Base-by-base conservation (phyloP, 2,113 vertebrate species). In the Myanophis thanlyinensis region DNA sequence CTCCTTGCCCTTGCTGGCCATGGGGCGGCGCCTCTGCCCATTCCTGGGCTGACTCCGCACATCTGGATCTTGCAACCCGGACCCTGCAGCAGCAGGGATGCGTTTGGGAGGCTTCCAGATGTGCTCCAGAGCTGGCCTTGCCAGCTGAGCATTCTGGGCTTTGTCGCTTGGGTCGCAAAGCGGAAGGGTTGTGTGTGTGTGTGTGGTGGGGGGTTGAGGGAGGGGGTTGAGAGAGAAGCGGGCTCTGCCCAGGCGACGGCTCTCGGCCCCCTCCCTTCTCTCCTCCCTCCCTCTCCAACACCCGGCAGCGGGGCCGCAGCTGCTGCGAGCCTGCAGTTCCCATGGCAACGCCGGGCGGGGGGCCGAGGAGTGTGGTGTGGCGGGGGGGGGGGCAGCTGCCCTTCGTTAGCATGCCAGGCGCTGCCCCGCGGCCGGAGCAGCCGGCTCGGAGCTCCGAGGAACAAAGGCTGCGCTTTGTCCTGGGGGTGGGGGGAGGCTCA, bases 221-320 rank as follows among this genome's bases (percentile, higher is more conserved):
- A 0, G 27, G 1, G 5, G 5, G n/a, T n/a, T n/a, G n/a, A n/a
- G n/a, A 15, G 5, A 1, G 15, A 7, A 7, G 15, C 15, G 67
- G 15, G 1, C 7, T 20, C n/a, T 40, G 67, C 67, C n/a, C 67
- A 35, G 5, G n/a, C n/a, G 67, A 20, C 13, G n/a, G 5, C n/a
- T 40, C 59, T 59, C 25, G 3, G 9, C 11, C 10, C 56, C 25
- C 56, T 59, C 10, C 56, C 27, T n/a, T n/a, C 59, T 12, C 59
- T 11, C 59, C 0, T 25, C 9, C 27, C 10, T 8, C 27, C 56
- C 23, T 8, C 22, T 1, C 54, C 2, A 13, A 0, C 56, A 0
- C 27, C 56, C 9, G 5, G 67, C n/a, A 18, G 67, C 15, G 67
- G n/a, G 67, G n/a, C n/a, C n/a, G 67, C 67, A 73, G 67, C 67